phyloP scores from a whole-genome alignment of 2,113 vertebrate genomes.

The Trichechus manatus region DNA sequence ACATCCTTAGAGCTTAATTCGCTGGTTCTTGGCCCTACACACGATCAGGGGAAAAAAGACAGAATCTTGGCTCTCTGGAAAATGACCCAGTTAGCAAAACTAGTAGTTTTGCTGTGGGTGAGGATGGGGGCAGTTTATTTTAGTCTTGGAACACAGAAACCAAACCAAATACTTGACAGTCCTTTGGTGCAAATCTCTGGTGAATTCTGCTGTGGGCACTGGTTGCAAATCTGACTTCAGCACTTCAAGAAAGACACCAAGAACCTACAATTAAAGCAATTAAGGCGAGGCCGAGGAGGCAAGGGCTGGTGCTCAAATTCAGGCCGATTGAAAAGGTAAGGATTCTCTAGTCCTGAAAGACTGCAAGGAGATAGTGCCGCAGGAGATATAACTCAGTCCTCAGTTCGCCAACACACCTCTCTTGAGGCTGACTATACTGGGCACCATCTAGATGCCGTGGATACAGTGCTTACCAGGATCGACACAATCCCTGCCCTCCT shows the following conservation, averaged over 20 bases:
- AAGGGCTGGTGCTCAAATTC: background rate
- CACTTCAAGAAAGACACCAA: background rate
- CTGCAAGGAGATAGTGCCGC: background rate
- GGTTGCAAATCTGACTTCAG: conserved; percentile 3
- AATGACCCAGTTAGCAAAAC: conserved; percentile 80
- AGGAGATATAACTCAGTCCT: background rate
- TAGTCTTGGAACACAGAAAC: conserved; percentile 56
- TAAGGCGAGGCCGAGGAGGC: background rate
- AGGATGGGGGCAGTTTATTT: conserved; percentile 66
- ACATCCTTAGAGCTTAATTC: conserved; percentile 63
- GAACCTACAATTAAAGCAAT: conserved; percentile 20
- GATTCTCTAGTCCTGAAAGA: background rate
- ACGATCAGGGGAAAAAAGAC: conserved; percentile 56
- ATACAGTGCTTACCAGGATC: background rate
- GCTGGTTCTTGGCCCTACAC: conserved; percentile 65
- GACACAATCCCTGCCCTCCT: background rate
- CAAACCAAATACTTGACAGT: conserved; percentile 50
- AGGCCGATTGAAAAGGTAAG: background rate
- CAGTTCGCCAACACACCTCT: background rate
- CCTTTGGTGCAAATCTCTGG: conserved; percentile 27
- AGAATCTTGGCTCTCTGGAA: conserved; percentile 77
- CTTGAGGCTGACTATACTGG: background rate
- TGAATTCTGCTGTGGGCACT: background rate
- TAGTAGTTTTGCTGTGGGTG: conserved; percentile 59
- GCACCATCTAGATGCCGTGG: background rate